A percentile compares a stretch with the other conserved stretches of the same genome.
These are phyloP conservation scores for Anadara kagoshimensis DNA, from an alignment of 1,140 invertebrate genomes.

Conservation along the genomic window DNA sequence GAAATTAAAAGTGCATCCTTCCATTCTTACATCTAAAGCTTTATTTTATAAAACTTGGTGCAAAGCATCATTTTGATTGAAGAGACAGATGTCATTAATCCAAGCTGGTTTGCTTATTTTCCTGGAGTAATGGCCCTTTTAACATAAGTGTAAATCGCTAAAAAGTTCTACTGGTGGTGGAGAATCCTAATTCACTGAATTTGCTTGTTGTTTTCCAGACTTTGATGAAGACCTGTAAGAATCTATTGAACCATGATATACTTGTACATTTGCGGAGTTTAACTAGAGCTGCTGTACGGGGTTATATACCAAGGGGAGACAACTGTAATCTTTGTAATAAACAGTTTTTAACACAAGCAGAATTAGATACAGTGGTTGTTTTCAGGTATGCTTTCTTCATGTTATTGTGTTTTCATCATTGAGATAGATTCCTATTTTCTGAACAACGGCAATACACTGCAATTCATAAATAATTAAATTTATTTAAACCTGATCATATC, in stretches of 20 bases:
- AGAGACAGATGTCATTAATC: no score
- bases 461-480: neutral
- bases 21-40: no score
- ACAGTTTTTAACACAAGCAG: conserved; percentile 50
- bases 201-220: no score
- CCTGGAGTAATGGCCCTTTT: no score
- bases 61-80: no score
- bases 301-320: conserved; percentile 66
- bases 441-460: no score
- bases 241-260: conserved; percentile 74
- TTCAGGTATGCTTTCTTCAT: conserved; percentile 73
- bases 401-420: neutral
- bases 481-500: neutral
- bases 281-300: conserved; percentile 62
- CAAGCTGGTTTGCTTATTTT: no score
- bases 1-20: no score
- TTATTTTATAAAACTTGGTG: no score
- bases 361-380: conserved; percentile 62
- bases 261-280: conserved; percentile 69
- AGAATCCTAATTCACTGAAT: no score
- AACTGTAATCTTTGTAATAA: conserved; percentile 70
- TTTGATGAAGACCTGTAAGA: conserved; percentile 72
- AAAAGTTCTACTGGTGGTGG: no score
- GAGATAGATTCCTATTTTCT: neutral
- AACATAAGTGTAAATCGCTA: no score